These are phyloP conservation scores for Amphiduros pacificus DNA, from an alignment of 2,888 invertebrate species.

Conservation along the genomic window DNA sequence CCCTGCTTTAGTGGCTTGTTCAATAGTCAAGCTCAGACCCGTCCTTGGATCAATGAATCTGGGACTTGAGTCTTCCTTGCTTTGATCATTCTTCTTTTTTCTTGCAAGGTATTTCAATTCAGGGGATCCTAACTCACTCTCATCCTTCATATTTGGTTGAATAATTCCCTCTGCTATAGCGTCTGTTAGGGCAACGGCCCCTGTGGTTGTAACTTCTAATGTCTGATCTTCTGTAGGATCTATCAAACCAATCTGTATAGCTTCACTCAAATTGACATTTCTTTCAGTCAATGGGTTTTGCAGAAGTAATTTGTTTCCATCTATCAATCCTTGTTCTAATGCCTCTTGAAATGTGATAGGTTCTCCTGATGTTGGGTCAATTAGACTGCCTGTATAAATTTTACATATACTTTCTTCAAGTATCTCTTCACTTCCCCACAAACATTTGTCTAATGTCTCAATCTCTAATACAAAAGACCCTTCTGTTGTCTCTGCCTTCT, in stretches of 20 bases:
- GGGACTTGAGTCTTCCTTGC: too few species aligned
- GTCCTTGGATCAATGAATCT: not conserved
- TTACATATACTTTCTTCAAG: too few species aligned
- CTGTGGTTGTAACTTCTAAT: constrained; percentile 69
- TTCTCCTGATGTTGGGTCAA: not conserved
- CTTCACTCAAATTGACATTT: constrained; percentile 63
- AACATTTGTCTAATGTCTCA: too few species aligned
- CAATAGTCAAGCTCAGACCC: not conserved
- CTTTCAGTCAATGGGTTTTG: constrained; percentile 5
- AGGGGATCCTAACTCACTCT: constrained; percentile 11
- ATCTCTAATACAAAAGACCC: too few species aligned
- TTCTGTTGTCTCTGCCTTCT: too few species aligned
- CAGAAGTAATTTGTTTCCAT: not conserved
- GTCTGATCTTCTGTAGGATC: constrained; percentile 75
- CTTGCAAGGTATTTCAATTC: not conserved
- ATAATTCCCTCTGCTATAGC: too few species aligned
- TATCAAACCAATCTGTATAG: constrained; percentile 77
- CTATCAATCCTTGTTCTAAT: constrained; percentile 77
- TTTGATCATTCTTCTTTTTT: too few species aligned
- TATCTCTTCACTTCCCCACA: too few species aligned
- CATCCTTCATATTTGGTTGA: too few species aligned
- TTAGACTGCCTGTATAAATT: too few species aligned
- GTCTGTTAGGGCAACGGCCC: too few species aligned
- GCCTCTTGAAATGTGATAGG: constrained; percentile 71
- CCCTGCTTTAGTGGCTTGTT: not conserved